A percentile compares a stretch with the other conserved stretches of the same genome.
phyloP scores from a whole-genome alignment of 2,888 invertebrate species.

The Ferdinandea cuprea region DNA sequence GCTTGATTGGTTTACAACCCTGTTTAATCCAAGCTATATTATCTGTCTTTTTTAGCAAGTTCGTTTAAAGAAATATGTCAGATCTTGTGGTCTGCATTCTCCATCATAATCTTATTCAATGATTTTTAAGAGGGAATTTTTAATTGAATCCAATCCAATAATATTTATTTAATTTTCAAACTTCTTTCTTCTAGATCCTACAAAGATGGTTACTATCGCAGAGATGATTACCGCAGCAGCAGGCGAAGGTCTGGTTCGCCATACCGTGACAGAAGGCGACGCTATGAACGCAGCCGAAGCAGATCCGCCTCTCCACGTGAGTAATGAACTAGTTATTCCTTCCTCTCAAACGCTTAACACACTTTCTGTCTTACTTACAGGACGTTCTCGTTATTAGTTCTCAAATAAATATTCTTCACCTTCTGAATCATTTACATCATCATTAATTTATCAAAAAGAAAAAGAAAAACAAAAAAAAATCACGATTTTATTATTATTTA shows the following conservation, averaged over 20 bases:
- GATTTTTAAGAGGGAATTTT: no score
- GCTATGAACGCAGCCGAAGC: conserved; percentile 78
- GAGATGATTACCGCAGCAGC: conserved; percentile 75
- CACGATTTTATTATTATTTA: conserved; percentile 8
- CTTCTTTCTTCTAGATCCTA: conserved; percentile 67
- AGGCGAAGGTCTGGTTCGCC: conserved; percentile 76
- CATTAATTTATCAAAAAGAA: conserved; percentile 49
- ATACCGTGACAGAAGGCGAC: conserved; percentile 75
- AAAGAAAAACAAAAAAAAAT: conserved; percentile 30
- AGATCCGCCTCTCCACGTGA: conserved; percentile 79
- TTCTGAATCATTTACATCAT: conserved; percentile 41
- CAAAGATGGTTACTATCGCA: conserved; percentile 76
- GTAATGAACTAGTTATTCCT: conserved; percentile 41
- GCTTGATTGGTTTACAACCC: no score
- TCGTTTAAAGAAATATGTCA: no score
- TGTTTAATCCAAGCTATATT: no score
- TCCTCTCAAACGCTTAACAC: not conserved
- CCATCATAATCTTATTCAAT: no score
- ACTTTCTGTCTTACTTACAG: conserved; percentile 72
- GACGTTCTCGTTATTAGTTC: conserved; percentile 76
- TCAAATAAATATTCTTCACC: conserved; percentile 7
- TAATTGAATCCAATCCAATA: no score
- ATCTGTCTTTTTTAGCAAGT: no score
- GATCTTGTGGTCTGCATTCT: no score
- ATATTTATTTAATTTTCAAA: not conserved